Conservation (phyloP, 2,797 vertebrate genomes). For the Labeo calbasu region DNA sequence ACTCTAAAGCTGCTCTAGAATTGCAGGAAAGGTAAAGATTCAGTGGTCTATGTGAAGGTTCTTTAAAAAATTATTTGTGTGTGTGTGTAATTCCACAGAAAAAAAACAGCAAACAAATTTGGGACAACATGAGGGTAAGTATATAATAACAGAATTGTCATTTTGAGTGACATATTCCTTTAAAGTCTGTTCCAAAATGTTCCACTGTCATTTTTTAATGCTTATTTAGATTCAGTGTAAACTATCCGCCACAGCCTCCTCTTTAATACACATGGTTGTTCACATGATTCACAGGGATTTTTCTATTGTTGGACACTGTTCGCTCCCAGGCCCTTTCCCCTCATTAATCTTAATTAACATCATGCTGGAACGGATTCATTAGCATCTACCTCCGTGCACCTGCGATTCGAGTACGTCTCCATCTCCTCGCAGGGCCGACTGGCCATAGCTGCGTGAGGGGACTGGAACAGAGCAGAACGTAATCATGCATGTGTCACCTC, state of each 20-base stretch:
- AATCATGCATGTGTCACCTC: conserved; percentile 52
- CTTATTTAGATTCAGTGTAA: conserved; percentile 16
- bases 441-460: conserved; percentile 9
- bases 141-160: background rate
- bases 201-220: background rate
- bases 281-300: conserved; percentile 50
- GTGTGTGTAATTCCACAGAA: background rate
- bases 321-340: conserved; percentile 58
- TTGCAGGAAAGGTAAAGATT: background rate
- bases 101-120: background rate
- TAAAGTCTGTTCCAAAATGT: background rate
- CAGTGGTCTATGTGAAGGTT: background rate
- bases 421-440: conserved; percentile 55
- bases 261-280: conserved; percentile 25
- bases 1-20: background rate
- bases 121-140: background rate
- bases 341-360: conserved; percentile 78
- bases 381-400: conserved; percentile 68
- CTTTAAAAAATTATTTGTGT: background rate
- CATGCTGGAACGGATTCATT: conserved; percentile 72
- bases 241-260: conserved; percentile 30
- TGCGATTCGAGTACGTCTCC: conserved; percentile 69
- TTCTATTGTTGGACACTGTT: conserved; percentile 58
- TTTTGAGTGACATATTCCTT: background rate
- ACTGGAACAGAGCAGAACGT: conserved; percentile 34